phyloP scores from a whole-genome alignment of 35 echinoderm and acorn worm genomes.

The Ptychodera flava region DNA sequence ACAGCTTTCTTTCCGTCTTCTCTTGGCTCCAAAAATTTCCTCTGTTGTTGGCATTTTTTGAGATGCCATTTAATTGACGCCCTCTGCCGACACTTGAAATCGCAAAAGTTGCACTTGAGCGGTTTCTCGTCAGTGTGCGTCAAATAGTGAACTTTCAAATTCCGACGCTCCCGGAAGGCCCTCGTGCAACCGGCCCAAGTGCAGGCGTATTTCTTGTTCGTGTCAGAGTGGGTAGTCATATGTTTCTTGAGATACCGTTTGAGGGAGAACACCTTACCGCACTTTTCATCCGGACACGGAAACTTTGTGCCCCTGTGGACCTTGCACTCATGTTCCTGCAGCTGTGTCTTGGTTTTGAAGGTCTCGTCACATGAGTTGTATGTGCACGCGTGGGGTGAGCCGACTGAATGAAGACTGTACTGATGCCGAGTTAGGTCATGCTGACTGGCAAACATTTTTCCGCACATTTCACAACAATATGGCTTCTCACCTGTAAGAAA shows the following conservation, averaged over 20 bases:
- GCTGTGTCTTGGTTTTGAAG: not conserved
- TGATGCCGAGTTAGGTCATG: not conserved
- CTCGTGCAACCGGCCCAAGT: not conserved
- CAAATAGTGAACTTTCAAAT: not conserved
- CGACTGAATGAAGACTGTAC: not conserved
- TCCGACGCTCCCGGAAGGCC: not conserved
- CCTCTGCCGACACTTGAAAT: not conserved
- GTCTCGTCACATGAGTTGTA: not conserved
- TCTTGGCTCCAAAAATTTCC: too few relatives aligned
- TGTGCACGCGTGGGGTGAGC: not conserved
- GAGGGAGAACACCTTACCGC: not conserved
- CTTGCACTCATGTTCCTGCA: not conserved
- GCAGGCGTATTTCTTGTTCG: not conserved
- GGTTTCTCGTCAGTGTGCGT: not conserved
- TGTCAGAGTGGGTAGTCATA: not conserved
- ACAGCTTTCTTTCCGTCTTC: too few relatives aligned
- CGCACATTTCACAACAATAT: not conserved
- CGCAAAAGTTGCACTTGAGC: not conserved
- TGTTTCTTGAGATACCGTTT: not conserved
- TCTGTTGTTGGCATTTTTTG: not conserved
- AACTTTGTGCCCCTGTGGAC: not conserved
- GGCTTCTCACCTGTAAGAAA: not conserved
- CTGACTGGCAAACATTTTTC: not conserved
- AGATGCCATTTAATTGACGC: not conserved
- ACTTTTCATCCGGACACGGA: not conserved